Evolutionary conservation across 2,888 invertebrate species (phyloP), one percentile per base, ranked within the genome.

Genomic region (Odontothrips loti): DNA sequence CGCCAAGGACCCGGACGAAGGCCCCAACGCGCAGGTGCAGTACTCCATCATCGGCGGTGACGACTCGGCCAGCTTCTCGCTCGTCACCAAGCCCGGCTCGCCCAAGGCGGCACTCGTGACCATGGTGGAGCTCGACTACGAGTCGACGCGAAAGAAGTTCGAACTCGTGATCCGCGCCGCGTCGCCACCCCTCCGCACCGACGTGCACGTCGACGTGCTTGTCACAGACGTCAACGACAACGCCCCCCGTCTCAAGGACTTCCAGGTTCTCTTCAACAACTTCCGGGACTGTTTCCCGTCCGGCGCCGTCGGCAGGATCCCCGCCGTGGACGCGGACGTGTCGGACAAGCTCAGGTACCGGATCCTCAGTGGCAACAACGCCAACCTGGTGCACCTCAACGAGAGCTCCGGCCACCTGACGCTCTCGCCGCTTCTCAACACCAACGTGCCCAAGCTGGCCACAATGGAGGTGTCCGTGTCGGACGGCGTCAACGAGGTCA

Each of bases 221-320:
- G 96, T 98, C 0, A 95, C 95, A 0, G 98, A 98, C 87, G 95
- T 96, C 0, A 97, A 99, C 86, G 99, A 99, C 86, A 98, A 99
- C 86, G 95, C 95, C 0, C 99, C 99, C 0, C 90, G 94, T 84
- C 89, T 99, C 85, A 93, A 95, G 84, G 97, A 99, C 86, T 99
- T 99, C 86, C 88, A 89, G 84, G 93, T 99, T 0, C 93, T 99
- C 80, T 96, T 98, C 88, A 98, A 98, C 88, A 98, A 98, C 86
- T 98, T 95, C 87, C 93, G 94, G 84, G 95, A 97, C 85, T 95
- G 95, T 85, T 98, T 98, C 86, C 97, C 98, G 0, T 93, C 94
- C n/a, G 94, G 95, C 0, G 92, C 95, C 0, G 95, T 98, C 85
- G 98, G 98, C 0, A 90, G 92, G 82, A 94, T 98, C 51, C 98